Base-by-base conservation (phyloP, 2,113 vertebrate species). In the Poeciliopsis prolifica region DNA sequence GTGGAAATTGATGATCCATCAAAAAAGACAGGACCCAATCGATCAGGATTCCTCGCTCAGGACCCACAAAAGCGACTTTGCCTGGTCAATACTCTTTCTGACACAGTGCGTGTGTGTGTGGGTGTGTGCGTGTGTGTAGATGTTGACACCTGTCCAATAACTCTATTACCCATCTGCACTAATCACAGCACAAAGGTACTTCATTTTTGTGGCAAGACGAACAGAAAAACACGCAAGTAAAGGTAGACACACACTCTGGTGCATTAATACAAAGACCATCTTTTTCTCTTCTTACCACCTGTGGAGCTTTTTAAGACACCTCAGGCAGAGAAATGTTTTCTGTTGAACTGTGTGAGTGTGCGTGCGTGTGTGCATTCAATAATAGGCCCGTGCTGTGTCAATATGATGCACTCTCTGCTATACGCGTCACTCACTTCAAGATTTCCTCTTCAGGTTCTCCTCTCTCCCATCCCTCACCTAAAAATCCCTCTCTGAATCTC, bases 1-100 rank as follows among this genome's bases (percentile, higher is more conserved):
- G 48, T 35, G 72, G 75, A 76, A 90, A 92, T 88, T 79, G 87
- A 87, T 75, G 76, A 93, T 93, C 90, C 87, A 92, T 94, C 93
- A 42, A 42, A 42, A 90, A n/a, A 68, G 89, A 93, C 87, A 89
- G 86, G 82, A 78, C 83, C 30, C 17, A 66, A 94, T 94, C 81
- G 93, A 94, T 91, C 88, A 69, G 78, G 84, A 87, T 90, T 73
- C 77, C 84, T 89, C 60, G 77, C 88, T 87, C 79, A 75, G 68
- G 79, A 82, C 79, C 37, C 78, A 71, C 72, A 69, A 73, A 26
- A 77, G 29, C 71, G 68, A 69, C 28, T 69, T 65, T 77, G 12
- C 26, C 68, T 86, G 87, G 88, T 91, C 87, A 69, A 88, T 92
- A 87, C 24, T 74, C 68, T 35, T 24, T 65, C 61, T 69, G 66